A percentile compares a stretch with the other conserved stretches of the same genome.
Conservation (phyloP, 2,888 invertebrate genomes). For the Rotaria sp. region DNA sequence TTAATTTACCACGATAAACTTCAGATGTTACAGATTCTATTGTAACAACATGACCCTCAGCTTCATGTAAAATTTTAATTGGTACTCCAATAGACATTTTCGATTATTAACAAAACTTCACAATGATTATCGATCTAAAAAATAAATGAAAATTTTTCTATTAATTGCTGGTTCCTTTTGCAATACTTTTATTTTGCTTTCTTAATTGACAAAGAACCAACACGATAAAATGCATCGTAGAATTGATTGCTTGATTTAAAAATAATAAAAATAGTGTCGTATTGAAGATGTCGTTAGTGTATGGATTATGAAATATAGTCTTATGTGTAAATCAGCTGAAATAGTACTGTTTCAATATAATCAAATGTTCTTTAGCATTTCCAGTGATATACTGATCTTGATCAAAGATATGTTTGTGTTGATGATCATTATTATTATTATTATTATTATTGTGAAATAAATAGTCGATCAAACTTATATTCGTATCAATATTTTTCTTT, state of each 20-base stretch:
- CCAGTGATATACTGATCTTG: too few relatives aligned
- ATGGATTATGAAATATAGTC: not conserved
- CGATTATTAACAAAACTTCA: too few relatives aligned
- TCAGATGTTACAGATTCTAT: constrained; percentile 97
- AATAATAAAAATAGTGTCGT: not conserved
- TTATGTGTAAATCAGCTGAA: not conserved
- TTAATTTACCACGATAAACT: constrained; percentile 87
- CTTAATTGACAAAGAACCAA: not conserved
- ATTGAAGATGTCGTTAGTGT: not conserved
- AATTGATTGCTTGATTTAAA: not conserved
- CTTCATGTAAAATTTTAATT: constrained; percentile 97
- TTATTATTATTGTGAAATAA: too few relatives aligned
- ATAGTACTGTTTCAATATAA: too few relatives aligned
- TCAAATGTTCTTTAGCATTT: too few relatives aligned
- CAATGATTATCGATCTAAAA: not conserved
- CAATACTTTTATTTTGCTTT: not conserved
- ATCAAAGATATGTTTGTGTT: too few relatives aligned
- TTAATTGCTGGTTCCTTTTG: not conserved
- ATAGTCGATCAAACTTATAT: too few relatives aligned
- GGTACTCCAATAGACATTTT: constrained; percentile 96
- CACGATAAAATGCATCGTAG: not conserved
- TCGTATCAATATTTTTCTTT: too few relatives aligned
- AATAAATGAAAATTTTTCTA: not conserved
- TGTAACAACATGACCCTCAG: constrained; percentile 95
- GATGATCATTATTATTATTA: too few relatives aligned